Conservation (phyloP, 2,888 invertebrate genomes). For the Tetranychus truncatus region DNA sequence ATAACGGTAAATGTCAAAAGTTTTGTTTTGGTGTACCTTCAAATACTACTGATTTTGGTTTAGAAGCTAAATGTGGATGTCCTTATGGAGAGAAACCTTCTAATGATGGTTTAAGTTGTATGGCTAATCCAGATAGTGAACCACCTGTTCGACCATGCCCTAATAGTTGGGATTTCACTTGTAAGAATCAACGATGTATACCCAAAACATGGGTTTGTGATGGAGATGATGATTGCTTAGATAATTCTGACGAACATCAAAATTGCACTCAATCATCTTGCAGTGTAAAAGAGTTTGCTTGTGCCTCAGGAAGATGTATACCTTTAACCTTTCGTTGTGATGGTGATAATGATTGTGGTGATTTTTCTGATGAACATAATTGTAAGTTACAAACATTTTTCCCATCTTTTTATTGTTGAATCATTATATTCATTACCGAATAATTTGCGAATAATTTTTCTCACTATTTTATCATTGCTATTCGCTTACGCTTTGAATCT, state of each 20-base stretch:
- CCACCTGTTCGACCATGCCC: conserved; percentile 73
- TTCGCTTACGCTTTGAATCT: background rate
- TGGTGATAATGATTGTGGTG: conserved; percentile 73
- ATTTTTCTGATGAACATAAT: conserved; percentile 74
- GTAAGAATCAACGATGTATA: conserved; percentile 73
- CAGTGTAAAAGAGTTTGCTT: conserved; percentile 72
- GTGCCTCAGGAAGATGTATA: conserved; percentile 76
- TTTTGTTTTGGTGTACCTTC: conserved; percentile 66
- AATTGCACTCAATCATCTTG: conserved; percentile 88
- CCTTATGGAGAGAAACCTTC: conserved; percentile 71
- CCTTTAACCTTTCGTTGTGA: conserved; percentile 83
- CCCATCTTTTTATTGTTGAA: background rate
- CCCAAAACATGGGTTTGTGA: conserved; percentile 89
- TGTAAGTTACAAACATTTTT: conserved; percentile 40
- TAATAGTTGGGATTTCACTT: conserved; percentile 80
- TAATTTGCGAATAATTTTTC: background rate
- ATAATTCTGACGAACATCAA: conserved; percentile 51
- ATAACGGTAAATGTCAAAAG: conserved; percentile 80
- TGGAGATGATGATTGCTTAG: conserved; percentile 85
- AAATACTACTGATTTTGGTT: conserved; percentile 34
- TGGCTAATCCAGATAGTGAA: conserved; percentile 61
- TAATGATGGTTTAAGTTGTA: conserved; percentile 47
- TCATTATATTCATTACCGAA: background rate
- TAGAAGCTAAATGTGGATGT: conserved; percentile 63
- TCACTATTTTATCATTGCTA: too few relatives aligned